Evolutionary conservation across 2,888 invertebrate species (phyloP).

Genomic region (Tetanocera ferruginea): DNA sequence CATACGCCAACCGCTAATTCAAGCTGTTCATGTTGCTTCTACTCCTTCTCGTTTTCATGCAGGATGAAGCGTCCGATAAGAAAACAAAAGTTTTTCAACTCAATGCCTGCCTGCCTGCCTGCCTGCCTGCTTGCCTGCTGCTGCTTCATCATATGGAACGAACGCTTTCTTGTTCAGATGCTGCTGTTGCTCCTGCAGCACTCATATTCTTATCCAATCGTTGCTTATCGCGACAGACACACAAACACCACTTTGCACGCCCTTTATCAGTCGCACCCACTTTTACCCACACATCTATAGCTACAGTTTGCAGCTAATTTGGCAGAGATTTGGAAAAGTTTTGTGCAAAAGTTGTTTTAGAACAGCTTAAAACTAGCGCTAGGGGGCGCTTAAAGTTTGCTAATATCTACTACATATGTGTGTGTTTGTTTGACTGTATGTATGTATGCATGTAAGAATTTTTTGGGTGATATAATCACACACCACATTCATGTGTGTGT

Average conservation of each 20-base stretch:
- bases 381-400: slow-evolving; percentile 17
- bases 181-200: background rate
- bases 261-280: background rate
- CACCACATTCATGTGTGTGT: background rate
- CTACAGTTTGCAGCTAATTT: slow-evolving; percentile 51
- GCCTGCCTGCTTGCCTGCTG: no score
- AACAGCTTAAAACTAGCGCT: slow-evolving; percentile 32
- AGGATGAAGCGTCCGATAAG: slow-evolving; percentile 23
- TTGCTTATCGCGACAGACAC: slow-evolving; percentile 12
- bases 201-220: slow-evolving; percentile 11
- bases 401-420: background rate
- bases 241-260: background rate
- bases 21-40: background rate
- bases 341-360: slow-evolving; percentile 29
- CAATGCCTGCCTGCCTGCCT: background rate
- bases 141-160: slow-evolving; percentile 5
- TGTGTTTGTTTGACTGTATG: background rate
- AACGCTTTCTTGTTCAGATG: background rate
- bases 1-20: background rate
- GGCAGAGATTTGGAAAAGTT: slow-evolving; percentile 51
- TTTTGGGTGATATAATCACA: background rate
- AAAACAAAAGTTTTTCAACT: slow-evolving; percentile 24
- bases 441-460: background rate
- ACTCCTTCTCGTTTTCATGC: background rate
- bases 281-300: background rate